Conservation (phyloP, 2,797 vertebrate species). For the Rhynchotus rufescens region DNA sequence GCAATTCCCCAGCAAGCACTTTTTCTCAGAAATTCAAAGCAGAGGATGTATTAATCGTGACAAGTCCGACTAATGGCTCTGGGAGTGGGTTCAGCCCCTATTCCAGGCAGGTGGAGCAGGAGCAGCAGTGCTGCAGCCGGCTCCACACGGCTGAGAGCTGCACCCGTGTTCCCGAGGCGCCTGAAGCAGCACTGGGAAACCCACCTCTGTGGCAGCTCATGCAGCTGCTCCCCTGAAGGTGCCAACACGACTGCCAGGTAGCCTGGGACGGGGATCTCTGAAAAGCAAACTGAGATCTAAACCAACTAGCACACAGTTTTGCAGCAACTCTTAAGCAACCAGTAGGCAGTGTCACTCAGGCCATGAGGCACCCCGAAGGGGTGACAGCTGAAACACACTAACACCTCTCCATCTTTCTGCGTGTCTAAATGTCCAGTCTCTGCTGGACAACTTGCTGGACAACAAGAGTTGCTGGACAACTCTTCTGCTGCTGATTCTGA, state of each 20-base stretch:
- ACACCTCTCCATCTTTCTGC: background rate
- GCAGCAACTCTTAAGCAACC: background rate
- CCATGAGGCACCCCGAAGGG: background rate
- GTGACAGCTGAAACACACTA: background rate
- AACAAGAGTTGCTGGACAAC: too few species aligned
- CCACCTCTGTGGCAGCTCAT: background rate
- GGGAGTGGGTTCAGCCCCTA: background rate
- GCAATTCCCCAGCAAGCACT: background rate
- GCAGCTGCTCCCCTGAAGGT: background rate
- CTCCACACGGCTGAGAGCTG: background rate
- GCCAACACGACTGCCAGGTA: background rate
- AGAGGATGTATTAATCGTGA: background rate
- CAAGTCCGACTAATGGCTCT: background rate
- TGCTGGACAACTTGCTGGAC: too few species aligned
- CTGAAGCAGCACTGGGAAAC: background rate
- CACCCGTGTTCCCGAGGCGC: background rate
- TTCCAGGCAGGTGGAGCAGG: background rate
- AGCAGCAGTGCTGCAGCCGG: background rate
- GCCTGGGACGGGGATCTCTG: background rate
- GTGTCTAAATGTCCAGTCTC: background rate
- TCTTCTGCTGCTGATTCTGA: background rate
- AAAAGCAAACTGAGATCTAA: background rate
- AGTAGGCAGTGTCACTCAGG: background rate
- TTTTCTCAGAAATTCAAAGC: background rate
- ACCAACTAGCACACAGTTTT: background rate